phyloP scores from a whole-genome alignment of 2,888 invertebrate genomes.

The Lepidocyrtinus sp. region DNA sequence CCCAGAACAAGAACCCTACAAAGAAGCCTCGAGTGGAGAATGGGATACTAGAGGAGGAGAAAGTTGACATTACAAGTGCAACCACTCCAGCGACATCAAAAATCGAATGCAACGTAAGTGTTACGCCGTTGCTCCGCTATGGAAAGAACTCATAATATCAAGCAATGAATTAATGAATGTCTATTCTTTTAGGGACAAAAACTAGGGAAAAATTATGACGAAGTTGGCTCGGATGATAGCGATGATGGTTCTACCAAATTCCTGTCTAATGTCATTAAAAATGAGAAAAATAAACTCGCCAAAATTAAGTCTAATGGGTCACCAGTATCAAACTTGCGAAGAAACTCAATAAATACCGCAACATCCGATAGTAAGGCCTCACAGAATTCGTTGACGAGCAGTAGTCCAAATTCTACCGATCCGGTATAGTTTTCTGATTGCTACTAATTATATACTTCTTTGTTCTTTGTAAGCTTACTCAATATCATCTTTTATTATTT shows the following conservation, averaged over 20 bases:
- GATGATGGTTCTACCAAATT: constrained; percentile 49
- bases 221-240: constrained; percentile 38
- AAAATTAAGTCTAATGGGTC: constrained; percentile 9
- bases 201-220: constrained; percentile 16
- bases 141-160: constrained; percentile 18
- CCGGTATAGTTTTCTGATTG: too few relatives aligned
- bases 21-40: constrained; percentile 59
- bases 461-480: too few relatives aligned
- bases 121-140: neutral
- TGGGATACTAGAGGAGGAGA: neutral
- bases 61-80: too few relatives aligned
- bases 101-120: neutral
- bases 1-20: constrained; percentile 31
- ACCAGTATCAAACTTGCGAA: neutral
- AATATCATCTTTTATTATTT: too few relatives aligned
- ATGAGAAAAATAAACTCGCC: constrained; percentile 37
- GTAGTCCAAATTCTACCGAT: constrained; percentile 1
- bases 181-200: too few relatives aligned
- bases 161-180: too few relatives aligned
- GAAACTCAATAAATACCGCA: neutral
- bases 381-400: neutral
- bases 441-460: too few relatives aligned
- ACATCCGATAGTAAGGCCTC: neutral
- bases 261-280: constrained; percentile 33
- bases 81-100: too few relatives aligned